Base-by-base conservation (phyloP, 2,888 invertebrate species). In the Polydrusus cervinus region DNA sequence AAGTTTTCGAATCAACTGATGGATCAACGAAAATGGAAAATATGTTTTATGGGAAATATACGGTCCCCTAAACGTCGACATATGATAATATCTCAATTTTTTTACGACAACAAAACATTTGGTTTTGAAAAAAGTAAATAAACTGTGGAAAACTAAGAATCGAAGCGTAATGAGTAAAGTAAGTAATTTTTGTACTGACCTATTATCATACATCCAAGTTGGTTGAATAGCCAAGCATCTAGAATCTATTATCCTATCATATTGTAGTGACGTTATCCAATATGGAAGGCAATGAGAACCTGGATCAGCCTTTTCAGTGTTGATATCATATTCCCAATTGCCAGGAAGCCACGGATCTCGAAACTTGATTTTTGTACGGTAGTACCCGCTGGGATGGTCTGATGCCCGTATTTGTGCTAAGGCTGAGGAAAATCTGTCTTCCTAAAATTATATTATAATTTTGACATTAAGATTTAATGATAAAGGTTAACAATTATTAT, bases 151-250 rank as follows among this genome's bases (percentile, higher is more conserved):
- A n/a, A n/a, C n/a, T n/a, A n/a, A n/a, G n/a, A n/a, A n/a, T n/a
- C n/a, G n/a, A n/a, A n/a, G n/a, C n/a, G n/a, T n/a, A n/a, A n/a
- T n/a, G n/a, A n/a, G n/a, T n/a, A n/a, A n/a, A n/a, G n/a, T n/a
- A n/a, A n/a, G n/a, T n/a, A n/a, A n/a, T n/a, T 34, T 2, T 68
- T 82, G 81, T 30, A 55, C 57, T 57, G 85, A 87, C 87, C 87
- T 87, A 85, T 86, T 86, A 85, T 94, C 93, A 81, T 90, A 90
- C 95, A 96, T 95, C 96, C 96, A 96, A 25, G 93, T 94, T 0
- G 96, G 95, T 84, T 93, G 92, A 77, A 95, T 94, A 84, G 92
- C 92, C 25, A 96, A 87, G 83, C 96, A 96, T 80, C 93, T 91
- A 66, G 89, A 89, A 53, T 92, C 89, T 38, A 91, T 86, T 75